Percentiles rank a stretch among this genome's conserved stretches.
Conservation (phyloP, 30 jellyfish, hydroid and myxozoan genomes). For the Hydractinia echinata region DNA sequence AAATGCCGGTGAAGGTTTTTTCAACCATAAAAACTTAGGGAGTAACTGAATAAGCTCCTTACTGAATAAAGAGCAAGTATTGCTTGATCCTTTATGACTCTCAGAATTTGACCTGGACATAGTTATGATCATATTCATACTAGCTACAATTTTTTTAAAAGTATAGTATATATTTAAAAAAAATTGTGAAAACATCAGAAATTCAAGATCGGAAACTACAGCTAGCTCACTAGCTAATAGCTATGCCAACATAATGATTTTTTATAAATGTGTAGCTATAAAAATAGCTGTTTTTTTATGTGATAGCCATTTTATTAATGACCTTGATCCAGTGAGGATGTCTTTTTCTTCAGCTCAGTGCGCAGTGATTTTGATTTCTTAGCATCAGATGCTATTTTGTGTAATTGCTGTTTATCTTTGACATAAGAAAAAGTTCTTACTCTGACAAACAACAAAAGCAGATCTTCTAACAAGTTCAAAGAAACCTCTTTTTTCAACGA, state of each 20-base stretch:
- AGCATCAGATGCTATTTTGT: neutral
- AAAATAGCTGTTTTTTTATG: neutral
- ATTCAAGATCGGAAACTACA: too few species aligned
- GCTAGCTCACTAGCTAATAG: too few species aligned
- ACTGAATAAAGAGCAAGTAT: too few species aligned
- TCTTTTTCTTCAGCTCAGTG: neutral
- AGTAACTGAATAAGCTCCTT: too few species aligned
- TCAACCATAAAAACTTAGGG: too few species aligned
- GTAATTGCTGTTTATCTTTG: slow-evolving; percentile 6
- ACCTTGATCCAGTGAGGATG: neutral
- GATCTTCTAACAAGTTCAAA: slow-evolving; percentile 1
- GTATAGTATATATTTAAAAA: too few species aligned
- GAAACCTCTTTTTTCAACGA: neutral
- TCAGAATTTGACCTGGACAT: too few species aligned
- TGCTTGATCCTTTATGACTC: too few species aligned
- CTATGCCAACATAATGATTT: neutral
- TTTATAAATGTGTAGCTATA: neutral
- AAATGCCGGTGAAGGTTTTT: too few species aligned
- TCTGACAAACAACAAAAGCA: neutral
- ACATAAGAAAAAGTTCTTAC: neutral
- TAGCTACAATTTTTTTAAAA: too few species aligned
- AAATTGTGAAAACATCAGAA: too few species aligned
- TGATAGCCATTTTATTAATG: neutral
- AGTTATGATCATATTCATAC: too few species aligned
- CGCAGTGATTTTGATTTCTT: neutral